Percentiles rank a stretch among this genome's conserved stretches.
These are phyloP conservation scores for Saccostrea cuccullata DNA, from an alignment of 1,140 invertebrate species.

Conservation along the genomic window DNA sequence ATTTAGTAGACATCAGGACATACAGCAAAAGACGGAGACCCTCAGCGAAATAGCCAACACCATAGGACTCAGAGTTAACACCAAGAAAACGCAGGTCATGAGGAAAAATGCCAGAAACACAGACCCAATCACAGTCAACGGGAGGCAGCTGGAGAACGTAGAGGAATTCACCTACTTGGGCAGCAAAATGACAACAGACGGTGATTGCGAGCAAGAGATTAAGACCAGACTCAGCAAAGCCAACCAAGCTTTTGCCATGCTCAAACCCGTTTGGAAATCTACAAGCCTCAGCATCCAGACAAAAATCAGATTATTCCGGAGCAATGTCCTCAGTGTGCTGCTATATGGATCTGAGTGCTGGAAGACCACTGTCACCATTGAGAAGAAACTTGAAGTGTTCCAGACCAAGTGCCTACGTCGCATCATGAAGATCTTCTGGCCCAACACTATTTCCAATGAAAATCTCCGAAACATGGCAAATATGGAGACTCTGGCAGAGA, in stretches of 20 bases:
- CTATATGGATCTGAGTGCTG: not conserved
- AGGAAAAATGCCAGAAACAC: not conserved
- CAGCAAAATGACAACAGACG: not conserved
- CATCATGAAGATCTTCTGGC: not conserved
- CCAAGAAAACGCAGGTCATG: not conserved
- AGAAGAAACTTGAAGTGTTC: not conserved
- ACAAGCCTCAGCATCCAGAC: not conserved
- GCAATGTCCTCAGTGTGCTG: not conserved
- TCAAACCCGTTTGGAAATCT: conserved; percentile 15
- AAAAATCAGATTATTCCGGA: not conserved
- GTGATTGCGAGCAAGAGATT: not conserved
- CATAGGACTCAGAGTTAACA: conserved; percentile 35
- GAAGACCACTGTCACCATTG: not conserved
- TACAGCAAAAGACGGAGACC: not conserved
- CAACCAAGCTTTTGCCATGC: not conserved
- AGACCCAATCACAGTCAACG: not conserved
- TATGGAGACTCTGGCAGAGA: not conserved
- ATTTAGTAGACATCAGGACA: not conserved
- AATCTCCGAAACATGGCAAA: not conserved
- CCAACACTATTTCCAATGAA: not conserved
- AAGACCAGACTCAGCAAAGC: not conserved
- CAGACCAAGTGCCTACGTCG: not conserved
- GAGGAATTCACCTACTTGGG: conserved; percentile 23
- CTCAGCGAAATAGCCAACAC: not conserved
- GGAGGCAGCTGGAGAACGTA: conserved; percentile 1